Conservation (phyloP, 92 coral and sea anemone genomes). For the Parazoanthus darwini region DNA sequence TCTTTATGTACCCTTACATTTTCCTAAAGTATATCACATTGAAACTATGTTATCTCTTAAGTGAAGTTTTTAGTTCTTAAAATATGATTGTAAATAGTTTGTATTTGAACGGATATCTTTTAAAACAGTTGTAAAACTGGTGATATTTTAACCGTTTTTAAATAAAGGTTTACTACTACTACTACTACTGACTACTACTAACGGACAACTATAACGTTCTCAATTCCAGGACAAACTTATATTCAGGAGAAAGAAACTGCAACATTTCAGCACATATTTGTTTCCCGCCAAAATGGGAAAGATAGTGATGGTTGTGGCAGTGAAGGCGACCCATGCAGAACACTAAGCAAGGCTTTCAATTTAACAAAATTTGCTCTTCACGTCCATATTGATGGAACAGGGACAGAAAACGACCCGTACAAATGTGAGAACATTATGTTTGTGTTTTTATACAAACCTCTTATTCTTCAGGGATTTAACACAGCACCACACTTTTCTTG, state of each 20-base stretch:
- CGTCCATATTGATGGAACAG: neutral
- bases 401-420: neutral
- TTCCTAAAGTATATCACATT: too few relatives aligned
- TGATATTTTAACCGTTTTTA: too few relatives aligned
- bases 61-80: too few relatives aligned
- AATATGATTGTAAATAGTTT: too few relatives aligned
- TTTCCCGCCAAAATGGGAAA: conserved; percentile 7
- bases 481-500: conserved; percentile 4
- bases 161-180: too few relatives aligned
- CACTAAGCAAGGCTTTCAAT: conserved; percentile 1
- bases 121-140: too few relatives aligned
- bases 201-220: neutral
- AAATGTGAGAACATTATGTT: neutral
- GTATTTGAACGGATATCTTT: too few relatives aligned
- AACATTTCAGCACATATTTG: neutral
- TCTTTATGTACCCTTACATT: too few relatives aligned
- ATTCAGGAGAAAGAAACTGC: neutral
- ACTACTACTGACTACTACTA: too few relatives aligned
- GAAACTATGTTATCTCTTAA: too few relatives aligned
- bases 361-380: neutral
- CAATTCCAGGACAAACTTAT: neutral
- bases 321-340: neutral
- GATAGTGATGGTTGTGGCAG: neutral
- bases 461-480: neutral
- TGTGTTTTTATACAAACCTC: neutral